These are phyloP conservation scores for Augochlora pura DNA, from an alignment of 1,140 invertebrate genomes.

Conservation along the genomic window DNA sequence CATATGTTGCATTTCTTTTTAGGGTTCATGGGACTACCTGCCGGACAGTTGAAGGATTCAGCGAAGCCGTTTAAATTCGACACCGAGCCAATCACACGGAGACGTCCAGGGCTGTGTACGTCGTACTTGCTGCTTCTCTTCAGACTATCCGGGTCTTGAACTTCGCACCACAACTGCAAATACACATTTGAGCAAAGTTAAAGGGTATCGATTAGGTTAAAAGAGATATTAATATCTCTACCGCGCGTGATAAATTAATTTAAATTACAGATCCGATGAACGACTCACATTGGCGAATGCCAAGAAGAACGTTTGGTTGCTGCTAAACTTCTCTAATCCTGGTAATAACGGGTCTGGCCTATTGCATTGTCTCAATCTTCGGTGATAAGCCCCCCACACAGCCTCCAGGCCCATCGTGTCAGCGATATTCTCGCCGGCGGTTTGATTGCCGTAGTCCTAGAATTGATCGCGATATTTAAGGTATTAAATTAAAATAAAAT, in stretches of 20 bases:
- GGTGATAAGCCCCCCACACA: slow-evolving; percentile 44
- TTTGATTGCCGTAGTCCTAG: slow-evolving; percentile 53
- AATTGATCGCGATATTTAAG: slow-evolving; percentile 8
- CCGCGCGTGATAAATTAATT: no score
- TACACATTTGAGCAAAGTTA: no score
- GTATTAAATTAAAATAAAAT: no score
- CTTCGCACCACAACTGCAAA: slow-evolving; percentile 51
- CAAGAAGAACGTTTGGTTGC: slow-evolving; percentile 52
- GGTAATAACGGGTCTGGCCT: slow-evolving; percentile 31
- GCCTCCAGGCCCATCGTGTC: slow-evolving; percentile 52
- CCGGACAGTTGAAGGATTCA: slow-evolving; percentile 39
- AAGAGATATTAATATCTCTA: no score
- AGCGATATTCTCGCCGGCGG: slow-evolving; percentile 47
- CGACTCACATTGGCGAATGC: slow-evolving; percentile 43
- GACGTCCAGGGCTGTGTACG: slow-evolving; percentile 35
- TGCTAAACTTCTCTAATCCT: slow-evolving; percentile 31
- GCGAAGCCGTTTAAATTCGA: slow-evolving; percentile 51
- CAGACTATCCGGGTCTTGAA: rapidly evolving
- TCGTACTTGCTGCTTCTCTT: background rate
- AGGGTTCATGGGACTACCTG: slow-evolving; percentile 53
- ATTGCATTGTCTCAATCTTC: slow-evolving; percentile 36
- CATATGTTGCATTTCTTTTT: slow-evolving; percentile 55
- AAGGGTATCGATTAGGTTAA: no score
- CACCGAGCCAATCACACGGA: slow-evolving; percentile 43
- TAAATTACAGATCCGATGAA: no score